A percentile compares a stretch with the other conserved stretches of the same genome.
Conservation (phyloP, 2,113 vertebrate species). For the Vulpes vulpes region DNA sequence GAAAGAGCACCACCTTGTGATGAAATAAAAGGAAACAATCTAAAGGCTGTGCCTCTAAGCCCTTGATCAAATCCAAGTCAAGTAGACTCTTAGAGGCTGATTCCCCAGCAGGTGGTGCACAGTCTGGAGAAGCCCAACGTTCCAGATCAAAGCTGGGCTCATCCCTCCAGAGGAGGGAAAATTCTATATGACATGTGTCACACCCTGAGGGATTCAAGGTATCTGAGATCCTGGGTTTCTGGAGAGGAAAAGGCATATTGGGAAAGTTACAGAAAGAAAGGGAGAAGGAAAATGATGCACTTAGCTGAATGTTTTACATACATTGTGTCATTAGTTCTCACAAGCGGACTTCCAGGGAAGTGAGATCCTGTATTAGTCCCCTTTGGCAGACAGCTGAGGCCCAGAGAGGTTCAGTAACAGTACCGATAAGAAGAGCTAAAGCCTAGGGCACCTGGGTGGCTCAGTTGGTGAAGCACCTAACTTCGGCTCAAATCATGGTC, state of each 20-base stretch:
- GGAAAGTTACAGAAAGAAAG: background rate
- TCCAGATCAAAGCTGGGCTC: background rate
- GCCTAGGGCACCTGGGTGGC: too few relatives aligned
- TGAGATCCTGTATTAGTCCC: background rate
- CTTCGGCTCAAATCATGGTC: too few relatives aligned
- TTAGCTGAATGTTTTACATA: background rate
- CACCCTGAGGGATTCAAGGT: too few relatives aligned
- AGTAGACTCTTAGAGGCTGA: background rate
- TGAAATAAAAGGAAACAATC: background rate
- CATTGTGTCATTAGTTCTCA: background rate
- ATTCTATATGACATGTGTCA: background rate
- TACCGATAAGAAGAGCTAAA: background rate
- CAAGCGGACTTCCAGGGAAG: background rate
- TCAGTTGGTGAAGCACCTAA: too few relatives aligned
- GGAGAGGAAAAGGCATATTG: background rate
- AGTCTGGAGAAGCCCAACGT: background rate
- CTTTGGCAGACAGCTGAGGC: background rate
- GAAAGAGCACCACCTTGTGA: constrained; percentile 51
- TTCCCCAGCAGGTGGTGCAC: background rate
- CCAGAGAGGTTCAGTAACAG: background rate
- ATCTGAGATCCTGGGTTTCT: background rate
- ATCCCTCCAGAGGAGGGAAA: background rate
- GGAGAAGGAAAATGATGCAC: background rate
- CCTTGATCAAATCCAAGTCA: background rate
- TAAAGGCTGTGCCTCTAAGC: background rate